Evolutionary conservation across 2,888 invertebrate genomes (phyloP).

Genomic region (Meloe dianella): DNA sequence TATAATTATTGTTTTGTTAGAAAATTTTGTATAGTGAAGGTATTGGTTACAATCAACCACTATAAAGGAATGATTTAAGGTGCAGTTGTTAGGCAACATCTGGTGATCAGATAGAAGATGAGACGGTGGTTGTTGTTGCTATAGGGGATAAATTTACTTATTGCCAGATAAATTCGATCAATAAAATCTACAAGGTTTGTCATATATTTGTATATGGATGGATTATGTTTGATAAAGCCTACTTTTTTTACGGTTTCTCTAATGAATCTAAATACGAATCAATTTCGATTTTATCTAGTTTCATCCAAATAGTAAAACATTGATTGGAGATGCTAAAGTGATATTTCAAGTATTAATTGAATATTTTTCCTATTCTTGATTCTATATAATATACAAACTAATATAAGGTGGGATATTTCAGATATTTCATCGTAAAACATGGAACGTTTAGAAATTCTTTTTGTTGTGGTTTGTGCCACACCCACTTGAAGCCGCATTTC

Average conservation of each 20-base stretch:
- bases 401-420: not conserved
- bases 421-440: not conserved
- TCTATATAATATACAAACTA: not conserved
- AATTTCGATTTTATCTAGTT: too few species aligned
- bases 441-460: not conserved
- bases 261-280: not conserved
- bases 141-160: slow-evolving; percentile 7
- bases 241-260: not conserved
- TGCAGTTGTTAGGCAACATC: not conserved
- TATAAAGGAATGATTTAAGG: not conserved
- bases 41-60: too few species aligned
- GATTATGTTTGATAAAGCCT: not conserved
- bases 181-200: not conserved
- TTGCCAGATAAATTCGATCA: not conserved
- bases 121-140: not conserved
- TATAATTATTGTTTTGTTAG: too few species aligned
- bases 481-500: not conserved
- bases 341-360: too few species aligned
- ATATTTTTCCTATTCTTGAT: not conserved
- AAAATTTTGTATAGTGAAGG: too few species aligned
- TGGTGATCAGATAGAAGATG: not conserved
- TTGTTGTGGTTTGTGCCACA: not conserved
- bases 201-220: too few species aligned
- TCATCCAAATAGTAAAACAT: too few species aligned
- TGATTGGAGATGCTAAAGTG: too few species aligned